phyloP scores from a whole-genome alignment of 1,140 invertebrate species.

The Octopus bimaculoides region DNA sequence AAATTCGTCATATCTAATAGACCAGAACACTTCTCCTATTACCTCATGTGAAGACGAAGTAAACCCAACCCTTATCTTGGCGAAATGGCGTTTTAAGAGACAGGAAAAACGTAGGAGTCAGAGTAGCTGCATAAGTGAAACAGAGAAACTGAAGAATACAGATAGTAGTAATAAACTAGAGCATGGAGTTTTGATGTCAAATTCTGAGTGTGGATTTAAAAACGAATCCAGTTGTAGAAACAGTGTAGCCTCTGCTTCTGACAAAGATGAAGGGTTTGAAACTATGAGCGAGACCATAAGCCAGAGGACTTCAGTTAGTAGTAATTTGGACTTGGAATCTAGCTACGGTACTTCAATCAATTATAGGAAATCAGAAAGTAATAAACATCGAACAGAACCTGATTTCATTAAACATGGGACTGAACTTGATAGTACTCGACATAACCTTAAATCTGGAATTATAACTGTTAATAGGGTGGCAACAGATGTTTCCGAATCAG shows the following conservation, averaged over 20 bases:
- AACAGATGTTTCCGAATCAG: conserved; percentile 33
- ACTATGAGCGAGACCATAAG: conserved; percentile 51
- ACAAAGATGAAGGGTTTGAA: conserved; percentile 53
- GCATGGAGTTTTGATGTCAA: conserved; percentile 18
- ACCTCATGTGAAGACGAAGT: no score
- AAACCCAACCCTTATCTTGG: conserved; percentile 32
- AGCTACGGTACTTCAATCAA: conserved; percentile 27
- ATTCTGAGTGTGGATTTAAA: conserved; percentile 34
- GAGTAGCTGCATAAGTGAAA: conserved; percentile 30
- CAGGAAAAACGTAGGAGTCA: conserved; percentile 29
- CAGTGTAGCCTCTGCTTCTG: conserved; percentile 41
- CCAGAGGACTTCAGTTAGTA: conserved; percentile 53
- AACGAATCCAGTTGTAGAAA: conserved; percentile 46
- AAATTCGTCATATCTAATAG: no score
- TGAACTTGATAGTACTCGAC: conserved; percentile 10
- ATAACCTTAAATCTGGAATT: conserved; percentile 23
- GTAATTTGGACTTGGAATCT: conserved; percentile 48
- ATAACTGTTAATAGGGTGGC: conserved; percentile 24
- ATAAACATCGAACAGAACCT: conserved; percentile 13
- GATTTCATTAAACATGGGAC: conserved; percentile 18
- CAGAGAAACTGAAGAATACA: conserved; percentile 15
- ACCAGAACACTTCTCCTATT: no score
- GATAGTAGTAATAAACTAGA: conserved; percentile 12
- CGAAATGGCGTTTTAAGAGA: conserved; percentile 44
- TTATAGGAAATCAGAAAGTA: conserved; percentile 25